phyloP scores from a whole-genome alignment of 1,140 invertebrate genomes.

The Macrocentrus cingulum region DNA sequence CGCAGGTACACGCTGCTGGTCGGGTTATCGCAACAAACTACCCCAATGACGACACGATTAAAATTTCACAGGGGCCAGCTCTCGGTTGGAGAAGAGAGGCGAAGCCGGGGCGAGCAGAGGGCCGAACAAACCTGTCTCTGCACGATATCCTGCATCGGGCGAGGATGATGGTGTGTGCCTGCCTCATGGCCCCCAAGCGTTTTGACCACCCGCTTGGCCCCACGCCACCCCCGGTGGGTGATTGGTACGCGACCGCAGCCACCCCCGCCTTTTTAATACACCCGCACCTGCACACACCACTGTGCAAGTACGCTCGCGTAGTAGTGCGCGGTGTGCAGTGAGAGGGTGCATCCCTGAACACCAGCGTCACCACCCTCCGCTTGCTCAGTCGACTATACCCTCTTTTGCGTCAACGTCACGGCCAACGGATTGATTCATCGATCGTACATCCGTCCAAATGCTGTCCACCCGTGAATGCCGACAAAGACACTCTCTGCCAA shows the following conservation, averaged over 20 bases:
- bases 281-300: slow-evolving; percentile 32
- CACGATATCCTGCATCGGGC: slow-evolving; percentile 6
- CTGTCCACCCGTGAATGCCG: no score
- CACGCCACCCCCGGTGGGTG: slow-evolving; percentile 26
- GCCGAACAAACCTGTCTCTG: slow-evolving; percentile 16
- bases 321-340: neutral
- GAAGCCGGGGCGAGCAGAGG: slow-evolving; percentile 21
- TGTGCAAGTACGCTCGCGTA: slow-evolving; percentile 2
- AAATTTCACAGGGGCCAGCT: slow-evolving; percentile 50
- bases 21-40: slow-evolving; percentile 39
- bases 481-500: slow-evolving; percentile 28
- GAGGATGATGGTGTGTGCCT: slow-evolving; percentile 12
- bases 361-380: slow-evolving; percentile 6
- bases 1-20: slow-evolving; percentile 33
- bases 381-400: slow-evolving; percentile 9
- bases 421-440: slow-evolving; percentile 50
- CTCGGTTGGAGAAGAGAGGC: slow-evolving; percentile 31
- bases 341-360: slow-evolving; percentile 18
- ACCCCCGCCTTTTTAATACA: slow-evolving; percentile 36
- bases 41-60: slow-evolving; percentile 52
- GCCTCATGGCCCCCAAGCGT: slow-evolving; percentile 24
- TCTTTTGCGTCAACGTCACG: slow-evolving; percentile 46
- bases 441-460: slow-evolving; percentile 39
- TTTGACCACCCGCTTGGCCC: slow-evolving; percentile 10
- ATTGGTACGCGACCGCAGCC: slow-evolving; percentile 38